phyloP scores from a whole-genome alignment of 2,888 invertebrate genomes.

The Aquatica leii region DNA sequence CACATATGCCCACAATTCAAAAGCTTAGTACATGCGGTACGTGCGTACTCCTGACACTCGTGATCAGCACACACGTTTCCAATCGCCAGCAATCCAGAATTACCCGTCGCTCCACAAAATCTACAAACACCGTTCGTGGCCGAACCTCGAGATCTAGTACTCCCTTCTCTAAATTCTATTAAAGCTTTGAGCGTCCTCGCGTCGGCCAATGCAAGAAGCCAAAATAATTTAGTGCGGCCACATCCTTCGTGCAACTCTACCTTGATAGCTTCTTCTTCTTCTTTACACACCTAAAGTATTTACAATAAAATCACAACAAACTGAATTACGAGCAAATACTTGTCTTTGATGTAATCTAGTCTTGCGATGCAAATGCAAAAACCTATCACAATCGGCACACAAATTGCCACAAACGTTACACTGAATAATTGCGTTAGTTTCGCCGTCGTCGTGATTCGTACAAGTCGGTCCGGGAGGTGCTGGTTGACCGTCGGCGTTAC shows the following conservation, averaged over 20 bases:
- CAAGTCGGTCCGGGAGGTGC: conserved; percentile 81
- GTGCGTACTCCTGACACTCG: conserved; percentile 89
- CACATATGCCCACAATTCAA: conserved; percentile 91
- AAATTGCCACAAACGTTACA: conserved; percentile 91
- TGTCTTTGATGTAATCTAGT: conserved; percentile 87
- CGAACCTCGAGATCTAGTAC: conserved; percentile 61
- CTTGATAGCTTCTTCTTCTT: conserved; percentile 94
- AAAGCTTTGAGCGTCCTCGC: conserved; percentile 90
- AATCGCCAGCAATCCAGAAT: conserved; percentile 84
- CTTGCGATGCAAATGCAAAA: conserved; percentile 89
- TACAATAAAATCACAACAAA: conserved; percentile 15
- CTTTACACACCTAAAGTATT: conserved; percentile 80
- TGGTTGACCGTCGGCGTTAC: conserved; percentile 67
- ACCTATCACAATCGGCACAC: conserved; percentile 95
- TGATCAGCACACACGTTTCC: conserved; percentile 94
- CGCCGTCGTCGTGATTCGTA: conserved; percentile 95
- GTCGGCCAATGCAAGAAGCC: conserved; percentile 93
- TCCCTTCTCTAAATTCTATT: conserved; percentile 88
- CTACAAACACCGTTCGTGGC: conserved; percentile 77
- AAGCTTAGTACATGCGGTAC: conserved; percentile 83
- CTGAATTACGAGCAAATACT: conserved; percentile 55
- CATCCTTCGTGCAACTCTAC: conserved; percentile 98
- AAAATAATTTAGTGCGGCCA: conserved; percentile 94
- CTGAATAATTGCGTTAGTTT: conserved; percentile 90
- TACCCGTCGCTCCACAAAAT: conserved; percentile 89